Percentiles rank a stretch among this genome's conserved stretches.
Conservation (phyloP, 2,113 vertebrate species). For the Silurus asotus region DNA sequence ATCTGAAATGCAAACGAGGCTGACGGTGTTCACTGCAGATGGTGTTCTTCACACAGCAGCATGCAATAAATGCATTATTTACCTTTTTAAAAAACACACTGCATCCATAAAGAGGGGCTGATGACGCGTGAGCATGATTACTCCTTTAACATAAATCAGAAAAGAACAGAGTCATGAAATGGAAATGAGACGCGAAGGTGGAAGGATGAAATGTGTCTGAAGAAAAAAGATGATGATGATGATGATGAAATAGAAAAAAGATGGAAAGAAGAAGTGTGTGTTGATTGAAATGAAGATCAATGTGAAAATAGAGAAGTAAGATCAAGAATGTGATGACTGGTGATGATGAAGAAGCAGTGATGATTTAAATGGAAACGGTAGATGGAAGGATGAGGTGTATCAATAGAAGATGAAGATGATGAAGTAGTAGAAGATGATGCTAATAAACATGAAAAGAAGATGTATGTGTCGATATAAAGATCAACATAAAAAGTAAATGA, state of each 20-base stretch:
- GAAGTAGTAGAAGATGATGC: too few relatives aligned
- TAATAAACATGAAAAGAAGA: too few relatives aligned
- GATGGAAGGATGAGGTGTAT: too few relatives aligned
- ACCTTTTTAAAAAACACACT: slow-evolving; percentile 18
- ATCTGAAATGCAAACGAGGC: slow-evolving; percentile 25
- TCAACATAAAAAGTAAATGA: too few relatives aligned
- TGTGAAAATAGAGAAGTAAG: too few relatives aligned
- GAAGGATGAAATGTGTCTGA: neutral
- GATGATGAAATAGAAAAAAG: neutral
- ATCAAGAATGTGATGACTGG: too few relatives aligned
- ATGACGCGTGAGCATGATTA: slow-evolving; percentile 16
- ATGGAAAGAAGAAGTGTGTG: neutral
- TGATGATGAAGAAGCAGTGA: too few relatives aligned
- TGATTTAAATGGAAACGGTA: too few relatives aligned
- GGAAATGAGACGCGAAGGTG: neutral
- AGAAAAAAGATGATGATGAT: neutral
- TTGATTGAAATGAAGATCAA: neutral
- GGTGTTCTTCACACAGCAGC: slow-evolving; percentile 29
- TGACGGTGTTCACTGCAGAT: slow-evolving; percentile 27
- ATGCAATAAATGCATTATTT: slow-evolving; percentile 34
- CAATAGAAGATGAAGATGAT: too few relatives aligned
- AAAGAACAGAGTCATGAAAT: neutral
- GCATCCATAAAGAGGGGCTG: slow-evolving; percentile 21
- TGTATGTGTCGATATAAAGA: too few relatives aligned
- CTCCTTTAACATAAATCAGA: neutral